These are phyloP conservation scores for Taphrorychus bicolor DNA, from an alignment of 2,888 invertebrate genomes.

Conservation along the genomic window DNA sequence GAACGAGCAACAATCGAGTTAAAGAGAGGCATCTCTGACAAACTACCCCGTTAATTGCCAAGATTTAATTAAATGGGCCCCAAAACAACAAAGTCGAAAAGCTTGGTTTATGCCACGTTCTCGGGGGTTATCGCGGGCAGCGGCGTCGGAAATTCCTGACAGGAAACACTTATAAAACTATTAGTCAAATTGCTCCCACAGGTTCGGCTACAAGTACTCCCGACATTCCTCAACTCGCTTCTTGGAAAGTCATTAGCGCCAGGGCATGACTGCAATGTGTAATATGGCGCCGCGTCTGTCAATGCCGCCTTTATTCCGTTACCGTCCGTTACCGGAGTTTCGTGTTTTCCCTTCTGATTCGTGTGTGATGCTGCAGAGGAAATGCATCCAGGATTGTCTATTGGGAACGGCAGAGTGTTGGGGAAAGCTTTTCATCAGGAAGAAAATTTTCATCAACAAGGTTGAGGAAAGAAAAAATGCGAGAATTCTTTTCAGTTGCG, in stretches of 20 bases:
- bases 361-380: not conserved
- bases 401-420: too few relatives aligned
- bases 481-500: too few relatives aligned
- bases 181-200: constrained; percentile 52
- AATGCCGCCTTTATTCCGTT: constrained; percentile 29
- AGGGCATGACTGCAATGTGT: constrained; percentile 36
- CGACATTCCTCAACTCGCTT: constrained; percentile 37
- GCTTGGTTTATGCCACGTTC: constrained; percentile 21
- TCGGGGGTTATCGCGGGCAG: constrained; percentile 23
- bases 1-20: not conserved
- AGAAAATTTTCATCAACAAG: too few relatives aligned
- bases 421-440: too few relatives aligned
- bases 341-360: not conserved
- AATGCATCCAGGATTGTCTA: not conserved
- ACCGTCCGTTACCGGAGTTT: constrained; percentile 2
- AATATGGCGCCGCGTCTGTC: constrained; percentile 31
- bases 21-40: not conserved
- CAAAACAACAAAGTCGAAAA: constrained; percentile 24
- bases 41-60: constrained; percentile 2
- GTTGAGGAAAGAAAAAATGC: too few relatives aligned
- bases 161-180: constrained; percentile 54
- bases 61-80: constrained; percentile 6
- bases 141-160: constrained; percentile 44
- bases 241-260: constrained; percentile 38
- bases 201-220: constrained; percentile 36